Percentiles rank a stretch among this genome's conserved stretches.
These are phyloP conservation scores for Eurois occulta DNA, from an alignment of 2,888 invertebrate species.

Conservation along the genomic window DNA sequence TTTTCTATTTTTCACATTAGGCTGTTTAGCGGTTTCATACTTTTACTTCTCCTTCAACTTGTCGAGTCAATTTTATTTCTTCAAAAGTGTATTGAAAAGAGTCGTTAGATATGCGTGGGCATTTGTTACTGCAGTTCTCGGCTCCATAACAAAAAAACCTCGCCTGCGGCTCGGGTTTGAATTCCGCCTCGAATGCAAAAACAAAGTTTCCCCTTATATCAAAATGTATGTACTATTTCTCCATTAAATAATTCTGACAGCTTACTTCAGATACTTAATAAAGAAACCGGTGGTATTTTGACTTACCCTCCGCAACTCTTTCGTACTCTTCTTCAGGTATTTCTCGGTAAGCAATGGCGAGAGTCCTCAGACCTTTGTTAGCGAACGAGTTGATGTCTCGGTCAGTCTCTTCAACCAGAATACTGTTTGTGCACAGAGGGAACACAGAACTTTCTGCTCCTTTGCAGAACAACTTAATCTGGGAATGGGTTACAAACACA, in stretches of 20 bases:
- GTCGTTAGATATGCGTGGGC: no score
- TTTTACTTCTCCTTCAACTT: no score
- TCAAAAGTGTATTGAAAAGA: no score
- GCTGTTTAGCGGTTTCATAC: no score
- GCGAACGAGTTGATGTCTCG: constrained; percentile 90
- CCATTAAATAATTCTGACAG: not conserved
- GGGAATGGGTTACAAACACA: not conserved
- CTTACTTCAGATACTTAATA: not conserved
- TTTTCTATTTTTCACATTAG: no score
- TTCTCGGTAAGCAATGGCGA: constrained; percentile 94
- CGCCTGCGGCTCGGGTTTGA: no score
- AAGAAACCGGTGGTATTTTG: not conserved
- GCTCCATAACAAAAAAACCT: no score
- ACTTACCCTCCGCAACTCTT: constrained; percentile 88
- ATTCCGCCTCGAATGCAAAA: no score
- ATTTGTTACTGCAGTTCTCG: no score
- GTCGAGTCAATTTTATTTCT: no score
- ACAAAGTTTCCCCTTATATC: no score
- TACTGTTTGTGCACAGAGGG: constrained; percentile 90
- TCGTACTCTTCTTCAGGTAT: constrained; percentile 93
- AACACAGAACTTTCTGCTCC: constrained; percentile 95
- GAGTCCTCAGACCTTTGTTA: constrained; percentile 94
- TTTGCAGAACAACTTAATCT: constrained; percentile 94
- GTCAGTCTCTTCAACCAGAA: constrained; percentile 86
- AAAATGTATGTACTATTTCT: no score